phyloP scores from a whole-genome alignment of 2,888 invertebrate genomes.

The Ferdinandea cuprea region DNA sequence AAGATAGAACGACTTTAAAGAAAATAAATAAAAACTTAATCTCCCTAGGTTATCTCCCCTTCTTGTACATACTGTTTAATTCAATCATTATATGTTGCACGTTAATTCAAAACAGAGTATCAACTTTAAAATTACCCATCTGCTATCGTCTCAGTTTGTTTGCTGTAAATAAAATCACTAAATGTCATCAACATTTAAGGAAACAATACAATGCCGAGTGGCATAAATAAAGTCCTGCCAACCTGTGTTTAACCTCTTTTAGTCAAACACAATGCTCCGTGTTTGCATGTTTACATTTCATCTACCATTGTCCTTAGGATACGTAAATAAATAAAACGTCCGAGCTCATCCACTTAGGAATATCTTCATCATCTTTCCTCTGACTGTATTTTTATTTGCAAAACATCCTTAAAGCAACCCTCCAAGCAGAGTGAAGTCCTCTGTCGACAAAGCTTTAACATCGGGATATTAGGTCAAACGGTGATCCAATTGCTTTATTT shows the following conservation, averaged over 20 bases:
- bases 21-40: too few species aligned
- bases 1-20: too few species aligned
- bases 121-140: too few species aligned
- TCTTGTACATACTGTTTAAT: too few species aligned
- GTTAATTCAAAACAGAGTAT: too few species aligned
- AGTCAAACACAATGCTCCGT: background rate
- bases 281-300: conserved; percentile 26
- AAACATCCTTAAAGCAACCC: conserved; percentile 14
- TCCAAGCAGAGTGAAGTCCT: conserved; percentile 22
- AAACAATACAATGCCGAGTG: background rate
- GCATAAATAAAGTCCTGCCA: background rate
- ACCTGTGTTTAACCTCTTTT: background rate
- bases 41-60: too few species aligned
- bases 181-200: conserved; percentile 29
- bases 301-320: conserved; percentile 25
- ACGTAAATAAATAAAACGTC: conserved; percentile 37
- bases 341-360: background rate
- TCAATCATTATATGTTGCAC: too few species aligned
- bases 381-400: conserved; percentile 19
- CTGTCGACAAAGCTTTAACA: conserved; percentile 5
- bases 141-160: too few species aligned
- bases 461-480: conserved; percentile 41
- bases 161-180: too few species aligned
- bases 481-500: conserved; percentile 25
- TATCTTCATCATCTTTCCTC: background rate